A percentile compares a stretch with the other conserved stretches of the same genome.
These are phyloP conservation scores for Sorex maritimensis DNA, from an alignment of 2,797 vertebrate genomes.

Conservation along the genomic window DNA sequence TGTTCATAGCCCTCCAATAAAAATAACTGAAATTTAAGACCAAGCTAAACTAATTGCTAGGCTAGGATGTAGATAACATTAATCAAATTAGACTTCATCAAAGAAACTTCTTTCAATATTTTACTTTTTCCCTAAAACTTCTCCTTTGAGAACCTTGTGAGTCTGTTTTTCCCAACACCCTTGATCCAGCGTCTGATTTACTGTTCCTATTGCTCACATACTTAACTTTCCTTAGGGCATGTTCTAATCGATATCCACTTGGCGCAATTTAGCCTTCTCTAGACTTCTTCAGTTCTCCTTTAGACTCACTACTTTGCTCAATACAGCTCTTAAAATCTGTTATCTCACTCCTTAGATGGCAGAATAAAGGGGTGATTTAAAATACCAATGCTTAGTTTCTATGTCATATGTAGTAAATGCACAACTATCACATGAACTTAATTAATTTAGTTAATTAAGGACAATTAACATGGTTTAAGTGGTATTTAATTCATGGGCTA, in stretches of 20 bases:
- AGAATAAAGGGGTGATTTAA: neutral
- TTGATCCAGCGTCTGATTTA: neutral
- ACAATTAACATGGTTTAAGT: neutral
- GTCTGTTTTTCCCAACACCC: neutral
- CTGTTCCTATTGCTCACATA: neutral
- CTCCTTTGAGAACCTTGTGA: neutral
- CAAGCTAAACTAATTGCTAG: no score
- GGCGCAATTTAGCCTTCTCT: neutral
- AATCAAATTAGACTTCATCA: constrained; percentile 4
- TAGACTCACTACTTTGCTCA: neutral
- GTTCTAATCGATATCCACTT: neutral
- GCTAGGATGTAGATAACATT: neutral
- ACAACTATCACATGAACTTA: neutral
- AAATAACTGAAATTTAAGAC: no score
- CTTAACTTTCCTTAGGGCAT: neutral
- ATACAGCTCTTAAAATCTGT: neutral
- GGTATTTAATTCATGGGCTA: neutral
- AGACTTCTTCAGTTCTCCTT: neutral
- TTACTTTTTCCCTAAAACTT: neutral
- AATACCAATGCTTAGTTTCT: neutral
- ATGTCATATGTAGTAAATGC: neutral
- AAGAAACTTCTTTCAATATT: neutral
- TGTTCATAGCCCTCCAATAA: no score
- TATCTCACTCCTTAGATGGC: neutral
- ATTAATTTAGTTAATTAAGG: neutral